These are phyloP conservation scores for Sebastes hubbsi DNA, from an alignment of 2,797 vertebrate species.

Conservation along the genomic window DNA sequence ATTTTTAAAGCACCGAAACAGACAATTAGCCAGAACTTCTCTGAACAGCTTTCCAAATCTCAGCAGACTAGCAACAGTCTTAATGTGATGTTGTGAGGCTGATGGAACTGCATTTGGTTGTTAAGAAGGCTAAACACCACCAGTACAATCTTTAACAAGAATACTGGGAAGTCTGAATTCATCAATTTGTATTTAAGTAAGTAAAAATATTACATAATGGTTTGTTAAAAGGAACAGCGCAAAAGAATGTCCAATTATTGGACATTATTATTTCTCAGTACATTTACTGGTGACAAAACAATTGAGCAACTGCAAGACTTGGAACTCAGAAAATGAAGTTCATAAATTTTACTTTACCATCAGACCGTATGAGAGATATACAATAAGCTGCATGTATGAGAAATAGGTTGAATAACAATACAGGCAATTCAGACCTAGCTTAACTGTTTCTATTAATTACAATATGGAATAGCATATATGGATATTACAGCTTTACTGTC, in stretches of 20 bases:
- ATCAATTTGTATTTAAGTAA: neutral
- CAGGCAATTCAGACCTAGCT: neutral
- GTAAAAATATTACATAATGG: neutral
- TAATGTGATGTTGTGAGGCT: conserved; percentile 22
- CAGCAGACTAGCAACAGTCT: neutral
- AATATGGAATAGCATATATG: neutral
- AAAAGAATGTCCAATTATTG: neutral
- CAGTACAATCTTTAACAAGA: neutral
- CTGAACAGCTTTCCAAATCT: conserved; percentile 15
- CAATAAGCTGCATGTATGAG: neutral
- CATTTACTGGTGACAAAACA: neutral
- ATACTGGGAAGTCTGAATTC: neutral
- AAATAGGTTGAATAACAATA: neutral
- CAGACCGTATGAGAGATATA: neutral
- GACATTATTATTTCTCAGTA: neutral
- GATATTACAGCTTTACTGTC: neutral
- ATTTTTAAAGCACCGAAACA: conserved; percentile 44
- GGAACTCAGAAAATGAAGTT: neutral
- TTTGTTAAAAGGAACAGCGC: neutral
- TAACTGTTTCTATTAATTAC: neutral
- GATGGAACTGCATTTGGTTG: neutral
- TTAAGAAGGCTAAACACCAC: neutral
- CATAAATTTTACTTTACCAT: neutral
- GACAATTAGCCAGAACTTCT: conserved; percentile 37
- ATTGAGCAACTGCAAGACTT: neutral